These are phyloP conservation scores for Simalia tracyae DNA, from an alignment of 2,797 vertebrate species.

Conservation along the genomic window DNA sequence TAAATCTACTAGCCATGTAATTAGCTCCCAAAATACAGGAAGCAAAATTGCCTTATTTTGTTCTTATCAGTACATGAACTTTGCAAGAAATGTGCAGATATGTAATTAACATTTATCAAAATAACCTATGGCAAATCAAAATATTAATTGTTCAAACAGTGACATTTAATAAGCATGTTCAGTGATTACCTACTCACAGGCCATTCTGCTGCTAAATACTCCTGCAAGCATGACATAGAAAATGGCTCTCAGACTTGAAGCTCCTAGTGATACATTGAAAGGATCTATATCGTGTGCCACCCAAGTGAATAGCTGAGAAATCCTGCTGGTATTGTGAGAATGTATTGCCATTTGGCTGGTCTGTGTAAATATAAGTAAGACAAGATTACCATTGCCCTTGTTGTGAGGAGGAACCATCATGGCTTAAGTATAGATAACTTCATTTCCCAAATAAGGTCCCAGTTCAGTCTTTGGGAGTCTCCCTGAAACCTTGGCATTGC, in stretches of 20 bases:
- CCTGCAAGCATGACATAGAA: not conserved
- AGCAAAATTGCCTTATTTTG: constrained; percentile 75
- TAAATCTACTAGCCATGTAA: constrained; percentile 76
- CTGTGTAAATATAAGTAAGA: not conserved
- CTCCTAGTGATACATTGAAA: not conserved
- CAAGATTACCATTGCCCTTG: not conserved
- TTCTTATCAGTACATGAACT: constrained; percentile 69
- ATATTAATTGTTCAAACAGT: constrained; percentile 73
- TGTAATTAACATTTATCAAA: constrained; percentile 73
- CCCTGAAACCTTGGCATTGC: too few relatives aligned
- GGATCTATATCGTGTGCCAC: not conserved
- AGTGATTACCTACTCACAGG: constrained; percentile 64
- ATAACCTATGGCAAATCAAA: constrained; percentile 67
- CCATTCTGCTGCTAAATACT: constrained; percentile 58
- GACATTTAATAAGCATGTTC: constrained; percentile 68
- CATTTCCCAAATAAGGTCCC: not conserved
- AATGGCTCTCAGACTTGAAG: not conserved
- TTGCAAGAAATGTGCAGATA: constrained; percentile 69
- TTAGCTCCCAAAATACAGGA: constrained; percentile 76
- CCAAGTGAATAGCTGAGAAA: not conserved
- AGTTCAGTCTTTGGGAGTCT: too few relatives aligned
- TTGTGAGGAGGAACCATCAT: not conserved
- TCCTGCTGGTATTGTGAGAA: not conserved
- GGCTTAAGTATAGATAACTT: not conserved
- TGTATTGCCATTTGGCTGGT: not conserved